Evolutionary conservation across 1,140 invertebrate species (phyloP), one percentile per base, ranked within the genome.

Genomic region (Pseudachorutes palmiensis): DNA sequence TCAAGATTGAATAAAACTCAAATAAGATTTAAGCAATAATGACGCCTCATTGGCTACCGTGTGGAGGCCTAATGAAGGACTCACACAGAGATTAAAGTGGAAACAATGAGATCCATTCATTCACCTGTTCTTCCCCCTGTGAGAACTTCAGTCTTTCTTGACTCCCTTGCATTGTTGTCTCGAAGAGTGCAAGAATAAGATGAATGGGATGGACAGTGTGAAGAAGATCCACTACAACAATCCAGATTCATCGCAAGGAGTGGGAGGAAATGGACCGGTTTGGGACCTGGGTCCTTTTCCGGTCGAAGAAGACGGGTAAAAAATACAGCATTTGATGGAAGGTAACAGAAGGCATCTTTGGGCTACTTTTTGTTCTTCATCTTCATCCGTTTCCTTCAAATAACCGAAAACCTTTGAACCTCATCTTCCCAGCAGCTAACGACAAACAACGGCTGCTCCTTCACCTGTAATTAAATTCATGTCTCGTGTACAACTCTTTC

Each of bases 261-360:
- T 57, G 33, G 62, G 58, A 70, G 69, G 69, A 70, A 70, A 70
- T 70, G 65, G 69, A 70, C 69, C 69, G 69, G 69, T 70, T 70
- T 70, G 29, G 26, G 58, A 28, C 30, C 12, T 3, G 58, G 30
- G 68, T 66, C 64, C 65, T 70, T 70, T 55, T 70, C 68, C 68
- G 68, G 68, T 60, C 68, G 59, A 62, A 31, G 22, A 60, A 60
- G 61, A 62, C 19, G 32, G 66, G 64, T 66, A 66, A 55, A 66
- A 70, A 66, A 61, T 67, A 59, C 64, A 70, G 66, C 66, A 66
- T 70, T 67, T 70, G 65, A 67, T 70, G 65, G 64, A 58, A 63
- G 58, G 55, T 49, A 61, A 12, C 32, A 62, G 31, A 41, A 45
- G 31, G 61, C 31, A 16, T 33, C 65, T 67, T 67, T 70, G 65